A percentile compares a stretch with the other conserved stretches of the same genome.
Conservation (phyloP, 2,797 vertebrate species). For the Xenopus petersii region DNA sequence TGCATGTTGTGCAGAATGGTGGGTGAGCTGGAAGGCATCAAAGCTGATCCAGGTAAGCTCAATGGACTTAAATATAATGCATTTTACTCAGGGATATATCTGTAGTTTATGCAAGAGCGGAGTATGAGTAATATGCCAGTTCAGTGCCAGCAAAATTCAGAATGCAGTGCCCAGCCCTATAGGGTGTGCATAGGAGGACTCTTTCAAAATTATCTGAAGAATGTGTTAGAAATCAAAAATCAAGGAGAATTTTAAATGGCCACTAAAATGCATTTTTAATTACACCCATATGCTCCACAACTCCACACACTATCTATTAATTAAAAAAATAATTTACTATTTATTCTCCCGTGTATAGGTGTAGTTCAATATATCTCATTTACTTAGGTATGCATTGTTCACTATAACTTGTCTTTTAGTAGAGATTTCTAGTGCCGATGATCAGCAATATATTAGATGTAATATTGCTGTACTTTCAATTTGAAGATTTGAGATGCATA, state of each 20-base stretch:
- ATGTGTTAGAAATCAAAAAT: background rate
- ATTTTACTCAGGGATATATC: slow-evolving; percentile 38
- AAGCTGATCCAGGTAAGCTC: slow-evolving; percentile 49
- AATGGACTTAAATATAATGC: slow-evolving; percentile 47
- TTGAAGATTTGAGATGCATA: slow-evolving; percentile 15
- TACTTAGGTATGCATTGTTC: too few relatives aligned
- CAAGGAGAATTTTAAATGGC: too few relatives aligned
- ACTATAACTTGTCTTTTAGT: too few relatives aligned
- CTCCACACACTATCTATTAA: too few relatives aligned
- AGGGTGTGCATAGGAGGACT: too few relatives aligned
- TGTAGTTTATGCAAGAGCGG: slow-evolving; percentile 23
- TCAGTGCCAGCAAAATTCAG: background rate
- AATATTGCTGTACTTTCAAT: slow-evolving; percentile 27
- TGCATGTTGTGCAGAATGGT: slow-evolving; percentile 48
- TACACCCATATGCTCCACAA: too few relatives aligned
- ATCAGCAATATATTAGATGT: slow-evolving; percentile 1
- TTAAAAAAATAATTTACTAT: too few relatives aligned
- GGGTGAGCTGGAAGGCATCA: slow-evolving; percentile 50
- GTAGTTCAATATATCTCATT: too few relatives aligned
- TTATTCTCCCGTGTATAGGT: too few relatives aligned
- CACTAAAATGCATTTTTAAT: too few relatives aligned
- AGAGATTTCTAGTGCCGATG: slow-evolving; percentile 6
- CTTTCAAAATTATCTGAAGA: background rate
- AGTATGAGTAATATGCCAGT: slow-evolving; percentile 19
- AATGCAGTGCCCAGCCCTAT: background rate